Evolutionary conservation across 2,888 invertebrate species (phyloP).

Genomic region (Brachypalpus laphriformis): DNA sequence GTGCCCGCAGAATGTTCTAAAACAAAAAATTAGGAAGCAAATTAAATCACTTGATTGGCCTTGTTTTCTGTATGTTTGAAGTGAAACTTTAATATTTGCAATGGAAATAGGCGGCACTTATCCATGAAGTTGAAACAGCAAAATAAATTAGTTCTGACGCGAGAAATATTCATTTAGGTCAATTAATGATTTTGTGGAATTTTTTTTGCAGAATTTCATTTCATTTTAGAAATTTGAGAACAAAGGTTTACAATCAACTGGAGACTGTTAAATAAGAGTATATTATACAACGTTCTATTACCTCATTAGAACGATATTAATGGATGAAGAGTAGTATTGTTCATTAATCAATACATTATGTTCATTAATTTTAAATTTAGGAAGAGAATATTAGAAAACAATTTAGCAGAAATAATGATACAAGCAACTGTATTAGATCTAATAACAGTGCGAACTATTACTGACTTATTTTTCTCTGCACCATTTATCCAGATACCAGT

Average conservation of each 20-base stretch:
- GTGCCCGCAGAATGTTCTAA: slow-evolving; percentile 19
- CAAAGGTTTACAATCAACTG: neutral
- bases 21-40: slow-evolving; percentile 22
- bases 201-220: too few species aligned
- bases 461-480: neutral
- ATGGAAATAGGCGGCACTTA: slow-evolving; percentile 31
- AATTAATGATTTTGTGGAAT: slow-evolving; percentile 1
- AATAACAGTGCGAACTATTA: neutral
- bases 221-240: neutral
- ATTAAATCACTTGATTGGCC: slow-evolving; percentile 26
- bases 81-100: slow-evolving; percentile 7
- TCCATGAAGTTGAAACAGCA: slow-evolving; percentile 5
- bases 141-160: neutral
- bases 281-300: neutral
- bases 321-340: neutral
- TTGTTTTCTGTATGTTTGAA: neutral
- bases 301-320: too few species aligned
- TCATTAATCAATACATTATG: neutral
- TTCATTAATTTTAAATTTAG: neutral
- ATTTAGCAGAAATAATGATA: neutral
- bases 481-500: too few species aligned
- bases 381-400: neutral
- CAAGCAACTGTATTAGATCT: neutral
- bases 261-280: neutral
- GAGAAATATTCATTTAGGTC: slow-evolving; percentile 11